Evolutionary conservation across 2,797 vertebrate species (phyloP), one percentile per base, ranked within the genome.

Genomic region (Sebastes paucispinis): DNA sequence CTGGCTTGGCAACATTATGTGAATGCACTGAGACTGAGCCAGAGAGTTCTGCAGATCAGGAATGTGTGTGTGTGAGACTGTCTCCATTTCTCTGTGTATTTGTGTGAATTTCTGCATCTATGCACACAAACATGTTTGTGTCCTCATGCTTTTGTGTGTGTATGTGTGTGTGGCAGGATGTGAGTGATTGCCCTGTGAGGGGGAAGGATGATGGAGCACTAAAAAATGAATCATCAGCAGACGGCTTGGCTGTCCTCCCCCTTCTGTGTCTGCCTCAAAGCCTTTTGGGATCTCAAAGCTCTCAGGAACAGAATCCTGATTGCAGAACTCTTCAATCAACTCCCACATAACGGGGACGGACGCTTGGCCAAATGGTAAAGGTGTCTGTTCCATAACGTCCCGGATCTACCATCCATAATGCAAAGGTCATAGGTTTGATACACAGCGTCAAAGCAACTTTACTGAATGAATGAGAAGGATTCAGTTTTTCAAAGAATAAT

Each of bases 211-310:
- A 92, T 85, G 71, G 84, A 89, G 85, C 84, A 86, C 72, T 71
- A 68, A 86, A 87, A 85, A 79, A 90, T 88, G 89, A 92, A 91
- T 93, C 89, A 92, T 81, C 81, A 87, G 74, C 88, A 88, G 81
- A 89, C 84, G 34, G 63, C 58, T 82, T 83, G 83, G 77, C 87
- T 55, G 69, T 73, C 79, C 75, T 62, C 76, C 76, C 71, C 54
- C 79, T 59, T 52, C 69, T 50, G 72, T 24, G 75, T 82, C 71
- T 83, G 78, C 73, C 81, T 87, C 55, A 55, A 67, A 54, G 69
- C 75, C 90, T 90, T 89, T 64, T 67, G 86, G 84, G 87, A 88
- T 66, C 83, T 59, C 29, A 47, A 39, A 87, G 58, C 67, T 77
- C 84, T 87, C 86, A 84, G 75, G 47, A 87, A 83, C 77, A 70